Evolutionary conservation across 92 coral and sea anemone species (phyloP).

Genomic region (Epizoanthus scotinus): DNA sequence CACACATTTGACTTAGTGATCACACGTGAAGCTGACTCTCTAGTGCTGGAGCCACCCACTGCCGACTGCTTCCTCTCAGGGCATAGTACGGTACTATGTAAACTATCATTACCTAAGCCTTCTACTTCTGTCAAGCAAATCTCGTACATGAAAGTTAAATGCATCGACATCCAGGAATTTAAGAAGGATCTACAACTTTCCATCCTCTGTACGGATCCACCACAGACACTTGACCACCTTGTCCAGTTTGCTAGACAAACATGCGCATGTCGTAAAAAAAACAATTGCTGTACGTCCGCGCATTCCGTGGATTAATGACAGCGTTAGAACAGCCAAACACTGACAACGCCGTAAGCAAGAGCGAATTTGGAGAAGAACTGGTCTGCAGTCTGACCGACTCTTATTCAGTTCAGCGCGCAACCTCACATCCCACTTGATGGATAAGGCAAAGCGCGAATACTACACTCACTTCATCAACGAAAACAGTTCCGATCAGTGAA

Average conservation of each 20-base stretch:
- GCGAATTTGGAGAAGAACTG: conserved; percentile 42
- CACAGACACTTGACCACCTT: background rate
- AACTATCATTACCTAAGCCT: conserved; percentile 30
- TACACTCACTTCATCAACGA: conserved; percentile 32
- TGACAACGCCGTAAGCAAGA: conserved; percentile 41
- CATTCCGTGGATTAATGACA: conserved; percentile 34
- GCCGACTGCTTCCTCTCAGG: conserved; percentile 27
- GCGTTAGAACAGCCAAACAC: conserved; percentile 36
- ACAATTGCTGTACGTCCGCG: conserved; percentile 26
- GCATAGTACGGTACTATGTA: conserved; percentile 36
- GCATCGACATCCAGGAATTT: background rate
- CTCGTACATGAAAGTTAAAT: background rate
- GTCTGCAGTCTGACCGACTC: conserved; percentile 43
- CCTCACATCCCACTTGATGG: conserved; percentile 19
- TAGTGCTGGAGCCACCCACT: background rate
- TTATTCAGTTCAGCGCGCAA: conserved; percentile 12
- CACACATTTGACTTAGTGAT: conserved; percentile 19
- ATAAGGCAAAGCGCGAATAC: conserved; percentile 31
- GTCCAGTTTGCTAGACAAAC: conserved; percentile 36
- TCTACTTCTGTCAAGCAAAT: background rate
- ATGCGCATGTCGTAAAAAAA: conserved; percentile 32
- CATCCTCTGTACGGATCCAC: conserved; percentile 5
- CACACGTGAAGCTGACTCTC: conserved; percentile 3
- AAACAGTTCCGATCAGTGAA: conserved; percentile 38
- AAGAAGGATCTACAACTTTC: conserved; percentile 4